Conservation (phyloP, 2,888 invertebrate genomes). For the Nysson spinosus region DNA sequence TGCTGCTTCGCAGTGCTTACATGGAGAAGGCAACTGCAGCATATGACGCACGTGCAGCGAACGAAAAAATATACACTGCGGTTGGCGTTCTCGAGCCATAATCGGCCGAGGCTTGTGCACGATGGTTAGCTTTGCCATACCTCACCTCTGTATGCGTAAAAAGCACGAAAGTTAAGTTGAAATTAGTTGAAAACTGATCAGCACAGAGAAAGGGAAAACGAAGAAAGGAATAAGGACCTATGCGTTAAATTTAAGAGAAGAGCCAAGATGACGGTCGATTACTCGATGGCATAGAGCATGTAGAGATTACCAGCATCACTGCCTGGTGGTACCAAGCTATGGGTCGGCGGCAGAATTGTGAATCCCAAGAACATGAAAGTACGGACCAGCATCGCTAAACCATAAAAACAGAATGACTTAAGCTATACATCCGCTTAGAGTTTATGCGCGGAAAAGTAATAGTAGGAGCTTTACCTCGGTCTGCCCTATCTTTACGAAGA, state of each 20-base stretch:
- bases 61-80: too few relatives aligned
- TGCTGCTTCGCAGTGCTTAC: too few relatives aligned
- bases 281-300: constrained; percentile 81
- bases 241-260: constrained; percentile 72
- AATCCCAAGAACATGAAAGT: constrained; percentile 99
- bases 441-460: too few relatives aligned
- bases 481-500: constrained; percentile 89
- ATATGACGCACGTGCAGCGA: too few relatives aligned
- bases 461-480: constrained; percentile 88
- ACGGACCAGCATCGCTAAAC: constrained; percentile 88
- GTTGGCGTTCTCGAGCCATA: too few relatives aligned
- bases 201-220: neutral
- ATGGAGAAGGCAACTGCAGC: too few relatives aligned
- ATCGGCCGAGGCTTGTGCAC: too few relatives aligned
- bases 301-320: constrained; percentile 82
- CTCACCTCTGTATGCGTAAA: too few relatives aligned
- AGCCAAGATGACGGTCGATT: constrained; percentile 64
- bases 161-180: too few relatives aligned
- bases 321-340: constrained; percentile 85
- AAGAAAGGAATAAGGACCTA: constrained; percentile 57
- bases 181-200: neutral
- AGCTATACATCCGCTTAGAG: constrained; percentile 39
- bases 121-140: too few relatives aligned
- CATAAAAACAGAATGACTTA: constrained; percentile 58
- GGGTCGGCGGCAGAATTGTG: constrained; percentile 89